Conservation (phyloP, 2,113 vertebrate genomes). For the Tilapia sparmanii region DNA sequence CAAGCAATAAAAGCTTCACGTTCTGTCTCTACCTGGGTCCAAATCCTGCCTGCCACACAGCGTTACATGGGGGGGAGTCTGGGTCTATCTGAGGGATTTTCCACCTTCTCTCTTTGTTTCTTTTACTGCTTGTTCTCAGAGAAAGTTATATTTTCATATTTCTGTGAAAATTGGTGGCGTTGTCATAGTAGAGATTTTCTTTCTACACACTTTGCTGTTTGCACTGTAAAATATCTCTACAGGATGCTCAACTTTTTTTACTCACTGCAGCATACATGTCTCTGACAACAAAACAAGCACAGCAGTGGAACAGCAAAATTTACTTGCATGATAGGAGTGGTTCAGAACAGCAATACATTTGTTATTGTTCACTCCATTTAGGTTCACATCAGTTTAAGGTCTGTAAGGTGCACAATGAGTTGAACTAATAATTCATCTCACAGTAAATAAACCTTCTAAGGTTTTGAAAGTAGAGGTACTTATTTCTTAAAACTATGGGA, state of each 20-base stretch:
- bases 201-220: neutral
- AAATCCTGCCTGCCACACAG: neutral
- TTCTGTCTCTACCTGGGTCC: neutral
- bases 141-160: neutral
- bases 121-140: neutral
- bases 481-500: neutral
- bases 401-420: neutral
- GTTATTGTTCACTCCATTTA: neutral
- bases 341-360: neutral
- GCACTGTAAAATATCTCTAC: neutral
- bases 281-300: neutral
- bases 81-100: neutral
- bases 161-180: neutral
- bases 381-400: neutral
- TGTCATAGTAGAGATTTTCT: neutral
- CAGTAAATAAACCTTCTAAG: neutral
- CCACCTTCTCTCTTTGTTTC: neutral
- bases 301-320: neutral
- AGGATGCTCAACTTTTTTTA: neutral
- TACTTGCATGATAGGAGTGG: neutral
- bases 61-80: neutral
- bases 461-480: neutral
- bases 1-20: neutral
- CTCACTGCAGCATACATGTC: neutral
- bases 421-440: neutral